Base-by-base conservation (phyloP, 2,888 invertebrate species). In the Polydrusus cervinus region DNA sequence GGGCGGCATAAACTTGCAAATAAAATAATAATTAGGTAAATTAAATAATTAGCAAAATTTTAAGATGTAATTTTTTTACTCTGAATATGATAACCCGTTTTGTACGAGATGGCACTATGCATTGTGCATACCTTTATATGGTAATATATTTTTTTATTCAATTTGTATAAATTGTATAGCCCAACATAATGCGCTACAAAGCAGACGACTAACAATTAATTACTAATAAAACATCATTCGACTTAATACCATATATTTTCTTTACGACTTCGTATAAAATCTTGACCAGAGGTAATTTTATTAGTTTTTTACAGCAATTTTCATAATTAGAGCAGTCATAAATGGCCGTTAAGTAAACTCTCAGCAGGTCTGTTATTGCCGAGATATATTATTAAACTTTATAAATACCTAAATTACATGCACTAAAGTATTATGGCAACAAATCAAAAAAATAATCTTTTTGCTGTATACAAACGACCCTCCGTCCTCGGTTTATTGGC, bases 241-340 rank as follows among this genome's bases (percentile, higher is more conserved):
- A n/a, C 47, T 47, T 47, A n/a, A 16, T 47, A 47, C 14, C 47
- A 16, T 1, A 47, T 47, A 47, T 47, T 47, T 47, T 47, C 47
- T 47, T 47, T 47, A 47, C n/a, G n/a, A 16, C 47, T 16, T 9
- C 2, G 14, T 16, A 47, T 47, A 16, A 47, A 47, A 47, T 47
- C 47, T n/a, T 14, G 16, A 16, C 47, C 16, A 5, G 3, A 16
- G 47, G 16, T 14, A 13, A 47, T 47, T 47, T 47, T 16, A 16
- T 47, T 14, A 5, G 14, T 47, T 16, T 47, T 47, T 16, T n/a
- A 16, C 1, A 8, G 14, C 47, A 14, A 47, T 47, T 16, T 6
- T 47, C 47, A 16, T 47, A 47, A 47, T 47, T 14, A 16, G 47
- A 47, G 47, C 47, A 47, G 47, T 14, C 47, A 8, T 47, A 47